phyloP scores from a whole-genome alignment of 2,113 vertebrate genomes.

The Chinchilla lanigera region DNA sequence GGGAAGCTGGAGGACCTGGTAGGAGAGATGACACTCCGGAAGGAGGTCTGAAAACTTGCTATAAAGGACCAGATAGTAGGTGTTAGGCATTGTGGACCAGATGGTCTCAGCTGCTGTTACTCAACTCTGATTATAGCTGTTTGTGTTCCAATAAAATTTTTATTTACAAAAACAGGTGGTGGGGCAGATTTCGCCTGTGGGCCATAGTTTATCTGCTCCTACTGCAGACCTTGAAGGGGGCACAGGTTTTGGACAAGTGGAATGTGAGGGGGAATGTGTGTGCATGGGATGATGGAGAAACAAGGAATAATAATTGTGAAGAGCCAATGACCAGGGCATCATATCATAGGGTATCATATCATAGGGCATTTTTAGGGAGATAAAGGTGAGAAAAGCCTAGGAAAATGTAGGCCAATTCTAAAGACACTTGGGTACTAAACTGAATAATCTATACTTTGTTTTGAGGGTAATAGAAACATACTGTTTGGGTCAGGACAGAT shows the following conservation, averaged over 20 bases:
- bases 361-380: background rate
- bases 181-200: background rate
- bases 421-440: background rate
- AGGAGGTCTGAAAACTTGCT: background rate
- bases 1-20: background rate
- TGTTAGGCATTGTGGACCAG: background rate
- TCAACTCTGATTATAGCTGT: background rate
- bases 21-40: background rate
- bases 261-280: background rate
- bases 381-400: background rate
- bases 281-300: background rate
- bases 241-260: background rate
- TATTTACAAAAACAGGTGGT: constrained; percentile 17
- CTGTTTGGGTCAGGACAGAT: background rate
- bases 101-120: background rate
- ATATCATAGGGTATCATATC: no score
- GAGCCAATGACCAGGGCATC: background rate
- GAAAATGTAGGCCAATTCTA: constrained; percentile 1
- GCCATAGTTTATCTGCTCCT: background rate
- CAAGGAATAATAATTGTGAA: background rate
- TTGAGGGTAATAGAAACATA: background rate
- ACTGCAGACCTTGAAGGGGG: background rate
- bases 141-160: background rate
- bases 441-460: background rate
- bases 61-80: background rate